Percentiles rank a stretch among this genome's conserved stretches.
Conservation (phyloP, 2,888 invertebrate genomes). For the Hypena proboscidalis region DNA sequence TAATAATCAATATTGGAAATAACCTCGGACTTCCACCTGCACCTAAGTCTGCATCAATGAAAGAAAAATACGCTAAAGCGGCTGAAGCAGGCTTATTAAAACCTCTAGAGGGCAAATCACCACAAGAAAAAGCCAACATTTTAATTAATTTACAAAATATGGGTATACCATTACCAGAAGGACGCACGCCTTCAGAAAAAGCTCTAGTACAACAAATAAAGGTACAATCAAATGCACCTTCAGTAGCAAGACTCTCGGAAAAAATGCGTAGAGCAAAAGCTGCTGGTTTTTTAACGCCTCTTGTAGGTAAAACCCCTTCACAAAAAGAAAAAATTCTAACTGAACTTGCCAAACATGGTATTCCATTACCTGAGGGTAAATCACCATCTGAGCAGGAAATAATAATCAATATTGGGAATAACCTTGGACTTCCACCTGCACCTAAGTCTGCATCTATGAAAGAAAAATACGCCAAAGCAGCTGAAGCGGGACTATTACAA, state of each 20-base stretch:
- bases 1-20: slow-evolving; percentile 43
- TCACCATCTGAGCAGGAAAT: slow-evolving; percentile 38
- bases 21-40: slow-evolving; percentile 3
- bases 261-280: slow-evolving; percentile 40
- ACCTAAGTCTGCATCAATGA: not conserved
- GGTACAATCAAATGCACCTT: slow-evolving; percentile 38
- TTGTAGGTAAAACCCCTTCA: slow-evolving; percentile 30
- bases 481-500: slow-evolving; percentile 34
- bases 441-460: slow-evolving; percentile 36
- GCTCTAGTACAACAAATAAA: slow-evolving; percentile 36
- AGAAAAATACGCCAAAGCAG: slow-evolving; percentile 36
- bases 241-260: too few species aligned
- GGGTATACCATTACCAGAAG: slow-evolving; percentile 35
- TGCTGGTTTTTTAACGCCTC: slow-evolving; percentile 31
- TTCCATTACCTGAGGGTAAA: slow-evolving; percentile 44
- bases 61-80: not conserved
- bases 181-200: slow-evolving; percentile 39
- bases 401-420: slow-evolving; percentile 15
- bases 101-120: slow-evolving; percentile 14
- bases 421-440: slow-evolving; percentile 44
- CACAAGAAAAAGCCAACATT: slow-evolving; percentile 41
- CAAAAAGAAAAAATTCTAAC: slow-evolving; percentile 42
- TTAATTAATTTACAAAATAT: slow-evolving; percentile 21
- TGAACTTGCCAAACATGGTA: slow-evolving; percentile 32
- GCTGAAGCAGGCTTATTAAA: not conserved